Evolutionary conservation across 2,113 vertebrate genomes (phyloP).

Genomic region (Merops nubicus): DNA sequence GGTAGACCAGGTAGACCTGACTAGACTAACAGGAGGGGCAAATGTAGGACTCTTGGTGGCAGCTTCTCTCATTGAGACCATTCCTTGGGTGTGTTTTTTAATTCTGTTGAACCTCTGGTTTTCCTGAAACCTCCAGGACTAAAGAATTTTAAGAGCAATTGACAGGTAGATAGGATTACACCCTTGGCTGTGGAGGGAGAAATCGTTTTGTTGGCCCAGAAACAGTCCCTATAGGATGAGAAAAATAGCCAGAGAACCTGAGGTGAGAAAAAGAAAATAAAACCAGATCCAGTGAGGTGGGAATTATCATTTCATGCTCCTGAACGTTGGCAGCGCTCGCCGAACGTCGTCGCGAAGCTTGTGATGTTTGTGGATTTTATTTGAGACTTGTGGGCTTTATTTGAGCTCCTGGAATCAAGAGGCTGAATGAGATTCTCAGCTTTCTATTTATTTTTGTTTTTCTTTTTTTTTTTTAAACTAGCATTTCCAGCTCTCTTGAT

Average conservation of each 20-base stretch:
- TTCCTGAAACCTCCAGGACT: background rate
- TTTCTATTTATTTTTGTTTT: conserved; percentile 63
- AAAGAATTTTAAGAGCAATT: background rate
- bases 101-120: background rate
- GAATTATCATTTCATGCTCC: conserved; percentile 20
- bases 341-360: background rate
- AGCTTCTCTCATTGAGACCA: background rate
- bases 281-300: background rate
- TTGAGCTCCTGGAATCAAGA: conserved; percentile 55
- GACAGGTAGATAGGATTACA: background rate
- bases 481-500: conserved; percentile 60
- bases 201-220: background rate
- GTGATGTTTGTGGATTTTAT: conserved; percentile 52
- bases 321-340: background rate
- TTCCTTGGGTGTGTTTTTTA: rapidly evolving
- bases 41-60: background rate
- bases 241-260: background rate
- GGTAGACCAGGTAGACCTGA: too few relatives aligned
- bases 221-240: background rate
- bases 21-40: background rate
- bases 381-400: conserved; percentile 54
- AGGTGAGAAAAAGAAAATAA: conserved; percentile 35
- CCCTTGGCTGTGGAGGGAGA: background rate
- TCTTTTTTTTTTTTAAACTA: conserved; percentile 54
- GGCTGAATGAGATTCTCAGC: conserved; percentile 58